A percentile compares a stretch with the other conserved stretches of the same genome.
Evolutionary conservation across 2,113 vertebrate genomes (phyloP).

Genomic region (Trochalopteron elliotii): DNA sequence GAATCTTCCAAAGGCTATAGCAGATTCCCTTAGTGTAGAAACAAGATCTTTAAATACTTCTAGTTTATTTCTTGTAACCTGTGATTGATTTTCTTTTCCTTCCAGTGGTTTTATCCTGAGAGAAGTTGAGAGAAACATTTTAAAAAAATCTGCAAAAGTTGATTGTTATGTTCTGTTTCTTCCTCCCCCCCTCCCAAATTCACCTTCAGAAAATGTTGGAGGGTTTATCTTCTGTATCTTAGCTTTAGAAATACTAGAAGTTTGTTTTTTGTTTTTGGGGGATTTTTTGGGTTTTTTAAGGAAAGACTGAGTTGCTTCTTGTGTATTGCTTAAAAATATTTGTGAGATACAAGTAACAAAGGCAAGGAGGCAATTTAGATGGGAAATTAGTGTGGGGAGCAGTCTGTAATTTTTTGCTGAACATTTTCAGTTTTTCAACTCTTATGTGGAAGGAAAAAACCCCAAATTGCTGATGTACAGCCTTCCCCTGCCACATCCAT

Average conservation of each 20-base stretch:
- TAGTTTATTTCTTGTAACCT: neutral
- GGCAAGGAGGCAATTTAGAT: neutral
- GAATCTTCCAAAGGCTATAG: neutral
- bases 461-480: neutral
- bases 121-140: neutral
- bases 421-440: neutral
- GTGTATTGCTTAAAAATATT: neutral
- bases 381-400: neutral
- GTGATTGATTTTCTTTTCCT: neutral
- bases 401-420: neutral
- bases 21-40: neutral
- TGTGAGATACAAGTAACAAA: neutral
- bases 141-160: neutral
- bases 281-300: neutral
- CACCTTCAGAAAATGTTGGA: neutral
- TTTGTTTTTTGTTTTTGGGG: no score
- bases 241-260: neutral
- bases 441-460: neutral
- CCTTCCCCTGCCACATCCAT: neutral
- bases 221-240: neutral
- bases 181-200: neutral
- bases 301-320: neutral
- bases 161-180: neutral
- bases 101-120: neutral
- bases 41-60: neutral